Evolutionary conservation across 35 echinoderm and acorn worm species (phyloP).

Genomic region (Heliocidaris erythrogramma): DNA sequence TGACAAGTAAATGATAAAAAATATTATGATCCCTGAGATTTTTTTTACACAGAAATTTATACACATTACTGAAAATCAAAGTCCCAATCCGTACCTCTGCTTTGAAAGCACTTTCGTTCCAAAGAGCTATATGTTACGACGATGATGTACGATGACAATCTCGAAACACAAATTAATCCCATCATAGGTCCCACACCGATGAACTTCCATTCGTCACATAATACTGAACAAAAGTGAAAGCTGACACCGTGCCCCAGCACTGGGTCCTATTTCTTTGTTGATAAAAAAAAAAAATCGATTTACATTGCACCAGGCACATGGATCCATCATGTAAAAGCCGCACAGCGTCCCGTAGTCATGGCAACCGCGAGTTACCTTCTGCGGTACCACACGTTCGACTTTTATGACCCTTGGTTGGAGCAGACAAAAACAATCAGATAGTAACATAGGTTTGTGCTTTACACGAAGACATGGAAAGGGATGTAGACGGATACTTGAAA

Average conservation of each 20-base stretch:
- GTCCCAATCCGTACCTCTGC: no score
- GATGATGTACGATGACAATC: no score
- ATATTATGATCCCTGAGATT: no score
- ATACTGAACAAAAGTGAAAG: not conserved
- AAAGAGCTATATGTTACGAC: no score
- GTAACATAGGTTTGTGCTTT: no score
- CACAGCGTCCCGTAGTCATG: not conserved
- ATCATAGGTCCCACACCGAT: not conserved
- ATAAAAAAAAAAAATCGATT: not conserved
- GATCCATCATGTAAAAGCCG: not conserved
- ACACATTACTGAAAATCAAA: no score
- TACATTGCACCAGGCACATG: not conserved
- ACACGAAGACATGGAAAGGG: not conserved
- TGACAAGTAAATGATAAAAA: no score
- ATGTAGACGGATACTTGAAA: not conserved
- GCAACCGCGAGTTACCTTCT: not conserved
- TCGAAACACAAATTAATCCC: not conserved
- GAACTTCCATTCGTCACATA: not conserved
- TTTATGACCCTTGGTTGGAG: not conserved
- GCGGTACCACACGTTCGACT: not conserved
- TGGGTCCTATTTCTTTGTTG: not conserved
- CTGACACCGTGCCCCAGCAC: not conserved
- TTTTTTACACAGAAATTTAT: no score
- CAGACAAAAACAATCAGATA: not conserved
- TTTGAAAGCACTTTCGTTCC: no score